Percentiles rank a stretch among this genome's conserved stretches.
phyloP scores from a whole-genome alignment of 2,888 invertebrate species.

The Nowickia ferox region DNA sequence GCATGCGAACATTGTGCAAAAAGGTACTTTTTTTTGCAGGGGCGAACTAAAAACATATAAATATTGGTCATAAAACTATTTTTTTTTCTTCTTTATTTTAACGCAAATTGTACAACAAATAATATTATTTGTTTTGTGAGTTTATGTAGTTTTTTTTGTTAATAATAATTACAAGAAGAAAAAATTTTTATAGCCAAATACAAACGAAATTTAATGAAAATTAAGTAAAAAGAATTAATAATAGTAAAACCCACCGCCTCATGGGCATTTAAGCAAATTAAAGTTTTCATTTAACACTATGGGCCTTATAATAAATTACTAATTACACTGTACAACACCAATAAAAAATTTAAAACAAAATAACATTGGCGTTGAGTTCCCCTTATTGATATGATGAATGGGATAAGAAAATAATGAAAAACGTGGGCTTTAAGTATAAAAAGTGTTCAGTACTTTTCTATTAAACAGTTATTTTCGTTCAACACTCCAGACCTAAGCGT shows the following conservation, averaged over 20 bases:
- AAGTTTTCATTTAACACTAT: conserved; percentile 28
- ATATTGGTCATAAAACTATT: conserved; percentile 58
- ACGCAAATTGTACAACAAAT: conserved; percentile 25
- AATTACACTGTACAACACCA: not conserved
- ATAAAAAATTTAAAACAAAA: not conserved
- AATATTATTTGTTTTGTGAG: conserved; percentile 21
- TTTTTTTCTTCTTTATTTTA: not conserved
- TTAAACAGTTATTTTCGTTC: too few relatives aligned
- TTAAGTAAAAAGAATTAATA: not conserved
- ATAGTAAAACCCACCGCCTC: conserved; percentile 23
- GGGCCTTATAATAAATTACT: conserved; percentile 26
- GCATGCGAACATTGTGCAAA: conserved; percentile 51
- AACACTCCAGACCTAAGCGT: too few relatives aligned
- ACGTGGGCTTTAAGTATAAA: too few relatives aligned
- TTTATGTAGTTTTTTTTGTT: conserved; percentile 22
- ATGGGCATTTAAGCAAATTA: conserved; percentile 28
- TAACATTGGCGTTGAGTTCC: too few relatives aligned
- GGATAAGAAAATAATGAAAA: too few relatives aligned
- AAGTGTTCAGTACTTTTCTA: too few relatives aligned
- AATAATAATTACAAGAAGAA: conserved; percentile 22
- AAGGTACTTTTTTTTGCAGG: conserved; percentile 25
- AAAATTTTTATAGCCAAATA: not conserved
- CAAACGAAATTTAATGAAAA: conserved; percentile 23
- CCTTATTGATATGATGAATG: too few relatives aligned
- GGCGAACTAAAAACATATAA: conserved; percentile 45